Base-by-base conservation (phyloP, 2,797 vertebrate species). In the Paedocypris micromegethes region DNA sequence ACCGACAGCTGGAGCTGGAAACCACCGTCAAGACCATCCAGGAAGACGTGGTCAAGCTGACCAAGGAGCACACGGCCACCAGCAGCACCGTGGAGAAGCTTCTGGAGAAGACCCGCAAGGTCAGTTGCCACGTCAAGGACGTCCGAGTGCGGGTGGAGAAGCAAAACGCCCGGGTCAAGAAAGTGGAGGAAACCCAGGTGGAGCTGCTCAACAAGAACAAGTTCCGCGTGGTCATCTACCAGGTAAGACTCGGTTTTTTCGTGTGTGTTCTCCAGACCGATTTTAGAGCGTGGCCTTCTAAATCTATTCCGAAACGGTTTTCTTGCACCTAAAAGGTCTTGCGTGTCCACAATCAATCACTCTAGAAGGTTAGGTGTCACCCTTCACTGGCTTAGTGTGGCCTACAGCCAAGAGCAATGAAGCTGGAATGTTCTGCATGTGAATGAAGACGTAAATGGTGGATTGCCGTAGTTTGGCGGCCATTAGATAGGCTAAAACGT, bases 141-240 rank as follows among this genome's bases (percentile, higher is more conserved):
- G 93, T 99, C 59, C 86, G 93, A 42, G 91, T 94, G 0, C 91
- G 95, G 0, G 89, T 99, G 76, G 95, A 99, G 85, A 94, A 91
- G 84, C 96, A 98, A 75, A 94, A 88, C 54, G 0, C 88, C 55
- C 83, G 88, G 0, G 95, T 99, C 50, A 89, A 82, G 82, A 98
- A 94, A 77, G 95, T 99, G 66, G 91, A 98, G 81, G 89, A 88
- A 57, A 96, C 94, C 1, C 97, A 98, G 82, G 88, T 89, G 4
- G 95, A 99, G 78, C 93, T 99, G 74, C 88, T 99, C 67, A 91
- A 86, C 79, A 98, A 96, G 86, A 99, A 96, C 89, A 99, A 94
- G 87, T 99, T 98, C 80, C 90, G 94, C 2, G 96, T 99, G 58
- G 94, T 99, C 9, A 97, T 99, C 82, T 99, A 98, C 74, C 97